Evolutionary conservation across 2,888 invertebrate genomes (phyloP), one percentile per base, ranked within the genome.

Genomic region (Emmelina monodactyla): DNA sequence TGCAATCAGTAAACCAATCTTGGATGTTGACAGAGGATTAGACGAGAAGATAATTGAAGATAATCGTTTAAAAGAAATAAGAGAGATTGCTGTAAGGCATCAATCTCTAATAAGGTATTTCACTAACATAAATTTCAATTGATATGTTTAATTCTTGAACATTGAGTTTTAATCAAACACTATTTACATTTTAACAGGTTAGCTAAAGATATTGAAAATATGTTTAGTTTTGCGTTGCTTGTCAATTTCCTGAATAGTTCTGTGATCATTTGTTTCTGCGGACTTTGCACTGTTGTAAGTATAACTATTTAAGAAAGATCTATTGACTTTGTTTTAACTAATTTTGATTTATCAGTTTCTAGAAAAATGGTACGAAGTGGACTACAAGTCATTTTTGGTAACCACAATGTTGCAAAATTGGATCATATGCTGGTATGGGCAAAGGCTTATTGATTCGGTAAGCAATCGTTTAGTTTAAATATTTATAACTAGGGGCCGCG

Each of bases 371-470:
- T 72, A 64, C 38, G 71, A 66, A 34, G 47, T 69, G 36, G 49
- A 58, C 1, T 75, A 72, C 51, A 75, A 75, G 42, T 56, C 60
- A 1, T 75, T 73, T 39, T 40, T 73, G 16, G 46, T 52, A 3
- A 65, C 68, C 0, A 61, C 70, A 0, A 44, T 69, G 7, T 48
- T 57, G 2, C 73, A 75, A 43, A 69, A 62, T 1, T 71, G 70
- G 66, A 40, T 73, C 30, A 46, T 73, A 5, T 73, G 72, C 41
- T 72, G 68, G 66, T 72, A 72, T 34, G 75, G 75, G 25, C 75
- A 75, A 22, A 51, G 57, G 14, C 47, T 75, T 3, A 41, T 68
- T 1, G 72, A 72, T 31, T 63, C 75, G 25, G 75, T 75, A 50
- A 62, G 63, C n/a, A n/a, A n/a, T n/a, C n/a, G n/a, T n/a, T n/a